Percentiles rank a stretch among this genome's conserved stretches.
These are phyloP conservation scores for Pectinophora gossypiella DNA, from an alignment of 1,140 invertebrate genomes.

Conservation along the genomic window DNA sequence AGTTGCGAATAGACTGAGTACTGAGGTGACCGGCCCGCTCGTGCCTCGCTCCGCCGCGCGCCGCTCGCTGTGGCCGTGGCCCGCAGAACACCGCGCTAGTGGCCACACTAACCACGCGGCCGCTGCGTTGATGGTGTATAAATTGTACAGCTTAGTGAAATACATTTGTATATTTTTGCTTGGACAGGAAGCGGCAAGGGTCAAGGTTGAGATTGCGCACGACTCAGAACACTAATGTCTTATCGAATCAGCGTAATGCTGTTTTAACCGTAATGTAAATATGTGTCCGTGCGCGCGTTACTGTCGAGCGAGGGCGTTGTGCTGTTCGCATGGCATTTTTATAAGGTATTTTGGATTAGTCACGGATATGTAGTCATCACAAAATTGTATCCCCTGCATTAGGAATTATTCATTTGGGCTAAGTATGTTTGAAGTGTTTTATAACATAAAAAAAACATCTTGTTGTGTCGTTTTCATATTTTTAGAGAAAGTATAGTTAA, in stretches of 20 bases:
- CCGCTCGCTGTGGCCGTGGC: background rate
- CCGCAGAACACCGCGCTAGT: background rate
- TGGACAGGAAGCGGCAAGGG: slow-evolving; percentile 40
- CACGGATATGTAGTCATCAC: slow-evolving; percentile 61
- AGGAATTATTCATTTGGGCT: slow-evolving; percentile 52
- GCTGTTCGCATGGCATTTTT: slow-evolving; percentile 15
- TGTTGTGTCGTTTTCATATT: slow-evolving; percentile 69
- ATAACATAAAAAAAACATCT: slow-evolving; percentile 49
- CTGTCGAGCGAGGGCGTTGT: background rate
- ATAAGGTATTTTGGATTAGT: slow-evolving; percentile 52
- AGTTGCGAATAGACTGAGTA: slow-evolving; percentile 38
- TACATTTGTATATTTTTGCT: slow-evolving; percentile 69
- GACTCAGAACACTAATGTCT: too few relatives aligned
- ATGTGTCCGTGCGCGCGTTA: background rate
- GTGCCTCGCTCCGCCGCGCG: background rate
- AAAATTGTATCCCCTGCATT: slow-evolving; percentile 54
- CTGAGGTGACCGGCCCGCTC: slow-evolving; percentile 13
- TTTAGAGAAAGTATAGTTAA: slow-evolving; percentile 57
- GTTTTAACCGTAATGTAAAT: background rate
- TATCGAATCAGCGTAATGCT: too few relatives aligned
- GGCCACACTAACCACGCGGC: slow-evolving; percentile 3
- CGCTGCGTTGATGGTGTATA: slow-evolving; percentile 40
- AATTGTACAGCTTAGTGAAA: slow-evolving; percentile 61
- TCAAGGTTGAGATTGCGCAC: slow-evolving; percentile 26
- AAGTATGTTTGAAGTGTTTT: slow-evolving; percentile 52